Base-by-base conservation (phyloP, 2,113 vertebrate species). In the Desmodus rotundus region DNA sequence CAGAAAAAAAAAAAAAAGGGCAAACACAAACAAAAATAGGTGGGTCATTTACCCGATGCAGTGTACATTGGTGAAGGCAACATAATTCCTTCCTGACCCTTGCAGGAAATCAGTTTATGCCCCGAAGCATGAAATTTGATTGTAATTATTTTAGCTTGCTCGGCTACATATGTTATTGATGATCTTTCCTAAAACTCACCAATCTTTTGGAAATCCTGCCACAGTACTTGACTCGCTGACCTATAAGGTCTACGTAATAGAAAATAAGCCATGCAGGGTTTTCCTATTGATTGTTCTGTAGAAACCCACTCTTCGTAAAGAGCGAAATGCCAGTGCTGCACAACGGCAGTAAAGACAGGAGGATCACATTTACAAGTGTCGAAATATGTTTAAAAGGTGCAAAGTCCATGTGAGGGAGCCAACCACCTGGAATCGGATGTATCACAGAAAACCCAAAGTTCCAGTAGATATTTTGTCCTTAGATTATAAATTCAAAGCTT, bases 141-240 rank as follows among this genome's bases (percentile, higher is more conserved):
- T 96, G 94, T 97, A 97, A 97, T 98, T 97, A 97, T 98, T 97
- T 97, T 94, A 96, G 93, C 96, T 97, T 95, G 96, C 94, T 97
- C 22, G 2, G 93, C 93, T 97, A 97, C 96, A 97, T 97, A 89
- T 94, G 95, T 93, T 97, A 98, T 97, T 96, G 97, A 97, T 95
- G 96, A 97, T 98, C 96, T 87, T 97, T 97, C 95, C 94, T 96
- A 89, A 97, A 97, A 97, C 89, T 96, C 96, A 93, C 91, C 96
- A 87, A 56, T 70, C 91, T 96, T 95, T 96, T 92, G 97, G 95
- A 97, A 97, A 93, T 63, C 91, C 70, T 93, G 96, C 97, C 96
- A 68, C 86, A 95, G 63, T 52, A 91, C 96, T 97, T 97, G 96
- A 97, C 96, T 97, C 95, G 56, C n/a, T 10, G 94, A 95, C 96